Base-by-base conservation (phyloP, 2,797 vertebrate genomes). In the Euphonia xanthogaster region DNA sequence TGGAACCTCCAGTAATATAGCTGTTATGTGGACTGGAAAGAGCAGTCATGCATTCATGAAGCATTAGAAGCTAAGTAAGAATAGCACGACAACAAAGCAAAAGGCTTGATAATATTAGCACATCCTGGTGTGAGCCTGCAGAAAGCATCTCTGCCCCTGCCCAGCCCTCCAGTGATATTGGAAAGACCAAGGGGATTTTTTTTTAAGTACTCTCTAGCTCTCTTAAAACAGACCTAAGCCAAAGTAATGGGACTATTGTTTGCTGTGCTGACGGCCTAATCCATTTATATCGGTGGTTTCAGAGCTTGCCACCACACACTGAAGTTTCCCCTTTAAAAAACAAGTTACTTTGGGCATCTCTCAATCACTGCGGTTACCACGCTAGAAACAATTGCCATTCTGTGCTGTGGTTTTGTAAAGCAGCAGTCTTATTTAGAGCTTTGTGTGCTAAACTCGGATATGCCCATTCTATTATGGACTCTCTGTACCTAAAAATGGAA, bases 401-500 rank as follows among this genome's bases (percentile, higher is more conserved):
- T 96, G 68, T 30, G 37, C 94, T 97, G 97, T 68, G 97, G 98
- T 96, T 98, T 97, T 94, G 94, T 93, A 68, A 96, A 94, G 89
- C 77, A 84, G 91, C 95, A 94, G 92, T 95, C 88, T 92, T 93
- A 96, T 97, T 97, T 94, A 87, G 96, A 89, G 86, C 88, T 89
- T 90, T 86, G 91, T 83, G 40, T 80, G 63, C 95, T 90, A 95
- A 96, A 88, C 81, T 86, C 16, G 80, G 96, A 84, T 79, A 16
- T 92, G 92, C 77, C 93, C 58, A 16, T 94, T 96, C 94, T 95
- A 86, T 95, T 92, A 60, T 24, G 73, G 96, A 73, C 39, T 83
- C 91, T 60, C 57, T 58, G 81, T 71, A 87, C 93, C 97, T 97
- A 97, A 94, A 96, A 98, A 97, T 96, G 97, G 96, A 97, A 94